A percentile compares a stretch with the other conserved stretches of the same genome.
These are phyloP conservation scores for Sphaerophoria rueppellii DNA, from an alignment of 2,888 invertebrate genomes.

Conservation along the genomic window DNA sequence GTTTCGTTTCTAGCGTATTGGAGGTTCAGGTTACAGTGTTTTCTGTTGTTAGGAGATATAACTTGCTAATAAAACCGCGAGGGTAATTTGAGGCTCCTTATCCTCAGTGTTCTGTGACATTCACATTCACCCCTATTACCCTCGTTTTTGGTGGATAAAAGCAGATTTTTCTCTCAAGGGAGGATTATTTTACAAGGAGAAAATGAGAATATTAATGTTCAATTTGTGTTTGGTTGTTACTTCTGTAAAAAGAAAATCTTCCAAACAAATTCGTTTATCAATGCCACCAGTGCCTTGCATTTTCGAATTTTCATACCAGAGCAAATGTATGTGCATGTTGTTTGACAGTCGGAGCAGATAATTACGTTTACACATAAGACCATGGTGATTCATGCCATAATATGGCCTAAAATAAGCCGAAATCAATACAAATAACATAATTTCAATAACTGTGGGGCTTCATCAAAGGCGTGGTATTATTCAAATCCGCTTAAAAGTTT, in stretches of 20 bases:
- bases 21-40: slow-evolving; percentile 65
- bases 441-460: slow-evolving; percentile 44
- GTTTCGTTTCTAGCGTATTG: slow-evolving; percentile 41
- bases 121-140: background rate
- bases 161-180: background rate
- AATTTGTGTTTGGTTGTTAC: too few relatives aligned
- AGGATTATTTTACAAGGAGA: too few relatives aligned
- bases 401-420: background rate
- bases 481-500: slow-evolving; percentile 59
- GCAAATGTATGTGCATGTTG: too few relatives aligned
- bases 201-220: too few relatives aligned
- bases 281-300: too few relatives aligned
- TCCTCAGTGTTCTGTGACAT: too few relatives aligned
- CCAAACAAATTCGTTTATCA: too few relatives aligned
- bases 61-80: slow-evolving; percentile 63
- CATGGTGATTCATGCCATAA: too few relatives aligned
- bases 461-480: slow-evolving; percentile 60
- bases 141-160: background rate
- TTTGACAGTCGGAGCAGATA: too few relatives aligned
- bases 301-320: too few relatives aligned
- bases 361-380: too few relatives aligned
- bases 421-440: slow-evolving; percentile 31
- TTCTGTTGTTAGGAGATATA: slow-evolving; percentile 46
- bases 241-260: too few relatives aligned
- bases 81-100: slow-evolving; percentile 45